Evolutionary conservation across 2,113 vertebrate genomes (phyloP), one percentile per base, ranked within the genome.

Genomic region (Astur gentilis): DNA sequence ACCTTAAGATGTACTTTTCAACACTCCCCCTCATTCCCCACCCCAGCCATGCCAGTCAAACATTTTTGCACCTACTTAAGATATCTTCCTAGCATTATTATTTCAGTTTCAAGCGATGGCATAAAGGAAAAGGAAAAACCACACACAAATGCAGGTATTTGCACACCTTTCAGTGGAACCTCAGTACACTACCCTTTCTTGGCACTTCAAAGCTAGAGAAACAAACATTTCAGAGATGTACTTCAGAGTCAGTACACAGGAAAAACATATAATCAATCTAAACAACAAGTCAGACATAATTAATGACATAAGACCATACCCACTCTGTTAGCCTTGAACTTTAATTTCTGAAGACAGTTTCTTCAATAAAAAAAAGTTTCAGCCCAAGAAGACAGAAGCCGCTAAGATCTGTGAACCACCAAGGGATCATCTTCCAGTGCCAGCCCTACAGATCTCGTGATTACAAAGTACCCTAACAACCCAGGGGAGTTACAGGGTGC

Each of bases 391-490:
- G 32, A 71, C 27, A 50, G 61, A 78, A 49, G 34, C 9, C 62
- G 40, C 15, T 10, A 34, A 5, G 16, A 69, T 5, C 57, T 27
- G 29, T 10, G 40, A 76, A 47, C 23, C 13, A 1, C 49, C 54
- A 31, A n/a, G 38, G 80, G 11, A 61, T 54, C 34, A 57, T 1
- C 40, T 15, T 12, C 62, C 84, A 84, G 50, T 16, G 22, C 44
- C 13, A 7, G 31, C 23, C 42, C 23, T 9, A 2, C 0, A 4
- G 45, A 27, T 25, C 25, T 7, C 25, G 7, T 17, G 34, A 60
- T 34, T 4, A 34, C n/a, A 45, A 44, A 55, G 29, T 0, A 19
- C 1, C 32, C 47, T 20, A 12, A 17, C 29, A 70, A 17, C 9
- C 21, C 7, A 3, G 10, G 19, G 34, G 44, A 60, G 31, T 3